These are phyloP conservation scores for Hirudo medicinalis DNA, from an alignment of 1,140 invertebrate species.

Conservation along the genomic window DNA sequence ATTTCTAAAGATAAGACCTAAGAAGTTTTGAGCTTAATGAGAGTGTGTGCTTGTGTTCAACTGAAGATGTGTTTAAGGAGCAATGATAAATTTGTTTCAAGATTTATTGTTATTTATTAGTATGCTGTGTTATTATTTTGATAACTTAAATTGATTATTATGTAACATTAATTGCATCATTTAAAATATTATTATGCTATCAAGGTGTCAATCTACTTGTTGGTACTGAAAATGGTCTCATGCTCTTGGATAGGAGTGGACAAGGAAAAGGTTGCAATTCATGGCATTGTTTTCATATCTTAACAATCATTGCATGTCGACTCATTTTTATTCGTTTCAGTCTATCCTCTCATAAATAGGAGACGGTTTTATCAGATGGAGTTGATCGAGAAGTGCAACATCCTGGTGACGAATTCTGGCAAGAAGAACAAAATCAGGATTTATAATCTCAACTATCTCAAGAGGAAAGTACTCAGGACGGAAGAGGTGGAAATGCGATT, in stretches of 20 bases:
- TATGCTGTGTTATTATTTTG: no score
- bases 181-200: conserved; percentile 24
- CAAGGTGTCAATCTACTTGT: conserved; percentile 90
- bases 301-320: background rate
- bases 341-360: conserved; percentile 95
- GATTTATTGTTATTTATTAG: no score
- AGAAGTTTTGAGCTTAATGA: no score
- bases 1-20: no score
- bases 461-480: conserved; percentile 92
- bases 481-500: conserved; percentile 64
- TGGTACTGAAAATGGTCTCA: conserved; percentile 93
- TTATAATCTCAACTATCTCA: conserved; percentile 97
- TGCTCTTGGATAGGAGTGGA: conserved; percentile 91
- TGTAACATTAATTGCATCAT: conserved; percentile 13
- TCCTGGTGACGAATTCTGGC: conserved; percentile 94
- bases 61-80: no score
- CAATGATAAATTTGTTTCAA: conserved; percentile 50
- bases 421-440: conserved; percentile 97
- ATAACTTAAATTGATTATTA: background rate
- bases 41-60: no score
- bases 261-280: conserved; percentile 62
- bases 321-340: conserved; percentile 37
- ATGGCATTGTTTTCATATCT: background rate
- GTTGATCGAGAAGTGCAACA: conserved; percentile 97
- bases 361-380: conserved; percentile 99